phyloP scores from a whole-genome alignment of 1,140 invertebrate genomes.

The silkworm (Bombyx mori) region ASM3026992v2 NC_085129.1:3284501-3285000 shows the following conservation, averaged over 20 bases:
- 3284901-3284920: background rate
- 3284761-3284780: constrained; percentile 37
- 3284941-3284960: too few relatives aligned
- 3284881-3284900: background rate
- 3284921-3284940: constrained; percentile 4
- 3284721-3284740: constrained; percentile 16
- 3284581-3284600: too few relatives aligned
- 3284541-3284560: too few relatives aligned
- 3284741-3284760: constrained; percentile 39
- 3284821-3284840: constrained; percentile 49
- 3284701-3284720: constrained; percentile 4
- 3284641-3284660: background rate
- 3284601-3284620: too few relatives aligned
- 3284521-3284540: too few relatives aligned
- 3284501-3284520: too few relatives aligned
- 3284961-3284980: too few relatives aligned
- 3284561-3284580: too few relatives aligned
- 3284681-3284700: constrained; percentile 1
- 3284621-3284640: too few relatives aligned
- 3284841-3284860: constrained; percentile 20
- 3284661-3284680: constrained; percentile 1
- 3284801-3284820: constrained; percentile 30
- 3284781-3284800: constrained; percentile 54
- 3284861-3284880: constrained; percentile 8
- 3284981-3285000: too few relatives aligned